These are phyloP conservation scores for Drosophila nasuta DNA, from an alignment of 1,140 invertebrate species.

Conservation along the genomic window DNA sequence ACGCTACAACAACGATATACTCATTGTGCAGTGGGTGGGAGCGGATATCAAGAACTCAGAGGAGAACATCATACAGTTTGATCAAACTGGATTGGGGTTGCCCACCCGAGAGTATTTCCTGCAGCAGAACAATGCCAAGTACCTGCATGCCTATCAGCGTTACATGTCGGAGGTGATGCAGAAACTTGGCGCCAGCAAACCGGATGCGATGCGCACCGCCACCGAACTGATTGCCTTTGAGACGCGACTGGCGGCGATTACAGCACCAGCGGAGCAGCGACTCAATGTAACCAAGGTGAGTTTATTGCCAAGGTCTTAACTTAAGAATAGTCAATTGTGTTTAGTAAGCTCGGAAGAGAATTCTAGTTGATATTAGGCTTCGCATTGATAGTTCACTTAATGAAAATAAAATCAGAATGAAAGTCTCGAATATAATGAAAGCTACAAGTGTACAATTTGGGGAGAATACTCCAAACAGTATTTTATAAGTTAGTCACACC, in stretches of 20 bases:
- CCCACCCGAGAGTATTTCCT: slow-evolving; percentile 95
- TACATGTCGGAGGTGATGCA: slow-evolving; percentile 90
- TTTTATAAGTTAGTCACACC: too few species aligned
- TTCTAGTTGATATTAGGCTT: too few species aligned
- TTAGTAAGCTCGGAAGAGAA: too few species aligned
- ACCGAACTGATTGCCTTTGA: slow-evolving; percentile 93
- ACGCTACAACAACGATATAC: slow-evolving; percentile 92
- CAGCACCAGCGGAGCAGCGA: slow-evolving; percentile 90
- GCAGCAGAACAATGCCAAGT: slow-evolving; percentile 88
- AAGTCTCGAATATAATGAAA: too few species aligned
- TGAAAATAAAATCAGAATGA: too few species aligned
- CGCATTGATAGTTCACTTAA: too few species aligned
- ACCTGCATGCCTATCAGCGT: slow-evolving; percentile 91
- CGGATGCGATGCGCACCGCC: slow-evolving; percentile 88
- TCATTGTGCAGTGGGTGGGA: slow-evolving; percentile 93
- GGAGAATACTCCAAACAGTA: too few species aligned
- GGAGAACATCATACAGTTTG: slow-evolving; percentile 94
- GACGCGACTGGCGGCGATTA: slow-evolving; percentile 87
- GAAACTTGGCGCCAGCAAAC: slow-evolving; percentile 88
- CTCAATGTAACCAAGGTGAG: slow-evolving; percentile 88
- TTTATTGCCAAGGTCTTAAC: background rate
- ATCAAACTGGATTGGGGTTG: slow-evolving; percentile 94
- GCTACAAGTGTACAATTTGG: too few species aligned
- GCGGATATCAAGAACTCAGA: slow-evolving; percentile 95
- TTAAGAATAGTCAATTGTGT: too few species aligned